phyloP scores from a whole-genome alignment of 2,113 vertebrate genomes.

The Bufo gargarizans region DNA sequence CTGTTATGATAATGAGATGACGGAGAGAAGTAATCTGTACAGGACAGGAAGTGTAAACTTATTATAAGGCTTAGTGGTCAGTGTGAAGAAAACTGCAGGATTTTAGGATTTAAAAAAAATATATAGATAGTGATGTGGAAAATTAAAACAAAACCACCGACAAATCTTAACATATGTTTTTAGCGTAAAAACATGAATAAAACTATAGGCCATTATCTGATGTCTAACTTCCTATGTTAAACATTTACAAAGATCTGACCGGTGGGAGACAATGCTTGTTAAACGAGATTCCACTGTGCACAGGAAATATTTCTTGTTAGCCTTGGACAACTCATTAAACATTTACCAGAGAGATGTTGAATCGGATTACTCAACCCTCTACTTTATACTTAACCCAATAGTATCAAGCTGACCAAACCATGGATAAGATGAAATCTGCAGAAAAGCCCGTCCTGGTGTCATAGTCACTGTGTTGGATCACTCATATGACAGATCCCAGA shows the following conservation, averaged over 20 bases:
- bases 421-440: background rate
- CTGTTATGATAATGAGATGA: too few species aligned
- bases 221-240: background rate
- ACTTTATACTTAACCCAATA: background rate
- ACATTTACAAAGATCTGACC: background rate
- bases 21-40: too few species aligned
- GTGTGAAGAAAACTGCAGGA: too few species aligned
- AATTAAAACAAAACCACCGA: too few species aligned
- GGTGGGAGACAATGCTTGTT: background rate
- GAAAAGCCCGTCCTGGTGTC: background rate
- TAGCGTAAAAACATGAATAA: too few species aligned
- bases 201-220: too few species aligned
- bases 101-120: too few species aligned
- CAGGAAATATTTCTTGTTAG: background rate
- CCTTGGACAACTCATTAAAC: slow-evolving; percentile 12
- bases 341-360: slow-evolving; percentile 7
- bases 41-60: too few species aligned
- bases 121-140: too few species aligned
- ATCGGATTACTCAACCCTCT: background rate
- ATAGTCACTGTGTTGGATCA: background rate
- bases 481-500: background rate
- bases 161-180: too few species aligned
- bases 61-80: too few species aligned
- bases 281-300: background rate
- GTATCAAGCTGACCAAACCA: background rate